Base-by-base conservation (phyloP, 2,888 invertebrate species). In the Clostera curtula region DNA sequence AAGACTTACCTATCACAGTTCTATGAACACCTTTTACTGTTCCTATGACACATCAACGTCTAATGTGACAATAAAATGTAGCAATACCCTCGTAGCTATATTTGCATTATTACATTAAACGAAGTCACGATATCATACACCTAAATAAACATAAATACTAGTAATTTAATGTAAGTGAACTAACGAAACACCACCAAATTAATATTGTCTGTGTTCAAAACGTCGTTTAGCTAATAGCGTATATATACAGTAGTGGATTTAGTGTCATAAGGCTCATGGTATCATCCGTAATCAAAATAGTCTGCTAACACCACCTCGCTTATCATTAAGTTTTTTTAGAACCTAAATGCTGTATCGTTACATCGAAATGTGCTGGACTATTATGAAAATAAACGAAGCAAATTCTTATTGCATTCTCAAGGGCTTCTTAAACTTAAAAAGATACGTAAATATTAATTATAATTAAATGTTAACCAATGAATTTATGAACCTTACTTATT, bases 171-270 rank as follows among this genome's bases (percentile, higher is more conserved):
- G 25, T 45, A 47, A 48, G 37, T 49, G 48, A 51, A 47, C 22
- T 32, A 64, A 67, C 62, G 68, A 72, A 63, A 66, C 66, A 71
- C 73, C 73, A 74, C 72, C 74, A 68, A 65, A 54, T 56, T 47
- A 60, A 63, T 56, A 59, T 65, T 68, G 71, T 68, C 74, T 75
- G 77, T 79, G 75, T 79, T 76, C 75, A 75, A 61, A 49, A 54
- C 47, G 47, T 61, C 48, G 46, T 47, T 31, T 48, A 45, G 43
- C 25, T 19, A 36, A 34, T 39, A 48, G 36, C 27, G 34, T 54
- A 48, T 40, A 16, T 25, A 13, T 38, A 30, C 25, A 31, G 24
- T 44, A 37, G 36, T 23, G 14, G 9, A 15, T 6, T 13, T 37
- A 29, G 42, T 35, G 42, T 35, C 29, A 34, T 44, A 38, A 31